phyloP scores from a whole-genome alignment of 23 tunicate species.

The Diplosoma virens region DNA sequence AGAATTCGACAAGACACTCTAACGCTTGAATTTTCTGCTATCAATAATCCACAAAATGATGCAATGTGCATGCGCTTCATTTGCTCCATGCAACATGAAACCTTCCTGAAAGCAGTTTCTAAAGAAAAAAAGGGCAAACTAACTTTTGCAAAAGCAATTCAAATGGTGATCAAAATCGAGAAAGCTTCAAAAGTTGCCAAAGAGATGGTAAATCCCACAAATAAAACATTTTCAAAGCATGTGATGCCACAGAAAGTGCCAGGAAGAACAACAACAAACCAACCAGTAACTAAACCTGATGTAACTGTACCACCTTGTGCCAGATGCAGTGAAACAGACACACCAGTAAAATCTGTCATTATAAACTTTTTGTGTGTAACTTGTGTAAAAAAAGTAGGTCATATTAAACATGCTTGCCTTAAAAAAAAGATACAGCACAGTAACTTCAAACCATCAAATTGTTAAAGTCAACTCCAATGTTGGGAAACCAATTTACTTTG shows the following conservation, averaged over 20 bases:
- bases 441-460: neutral
- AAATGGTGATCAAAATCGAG: conserved; percentile 22
- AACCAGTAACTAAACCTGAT: neutral
- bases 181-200: conserved; percentile 44
- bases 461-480: neutral
- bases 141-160: conserved; percentile 33
- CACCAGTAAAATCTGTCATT: neutral
- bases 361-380: neutral
- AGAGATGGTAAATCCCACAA: conserved; percentile 7
- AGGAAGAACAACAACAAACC: neutral
- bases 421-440: neutral
- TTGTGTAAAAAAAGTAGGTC: conserved; percentile 18
- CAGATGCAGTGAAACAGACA: conserved; percentile 1
- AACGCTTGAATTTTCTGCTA: conserved; percentile 31
- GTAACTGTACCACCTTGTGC: neutral
- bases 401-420: conserved; percentile 4
- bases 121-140: conserved; percentile 29
- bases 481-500: neutral
- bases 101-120: conserved; percentile 38
- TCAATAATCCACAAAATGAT: conserved; percentile 28
- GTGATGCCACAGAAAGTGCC: neutral
- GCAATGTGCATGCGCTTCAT: conserved; percentile 43
- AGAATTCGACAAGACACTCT: conserved; percentile 42
- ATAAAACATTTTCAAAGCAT: neutral
- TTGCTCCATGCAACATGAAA: conserved; percentile 37